Evolutionary conservation across 2,113 vertebrate genomes (phyloP).

Genomic region (Litocranius walleri): DNA sequence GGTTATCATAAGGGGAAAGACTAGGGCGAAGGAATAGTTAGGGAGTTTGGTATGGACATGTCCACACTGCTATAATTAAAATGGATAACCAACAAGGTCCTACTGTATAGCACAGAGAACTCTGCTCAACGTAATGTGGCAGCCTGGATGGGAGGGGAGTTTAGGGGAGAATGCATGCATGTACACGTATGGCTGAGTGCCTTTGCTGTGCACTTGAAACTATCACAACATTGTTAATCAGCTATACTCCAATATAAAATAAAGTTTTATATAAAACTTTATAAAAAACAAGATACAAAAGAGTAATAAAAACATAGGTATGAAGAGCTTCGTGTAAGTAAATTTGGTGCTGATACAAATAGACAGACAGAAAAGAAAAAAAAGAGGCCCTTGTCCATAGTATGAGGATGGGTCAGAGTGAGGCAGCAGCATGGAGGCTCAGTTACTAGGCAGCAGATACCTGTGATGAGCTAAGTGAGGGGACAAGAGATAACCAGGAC

Average conservation of each 20-base stretch:
- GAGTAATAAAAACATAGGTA: background rate
- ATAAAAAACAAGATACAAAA: background rate
- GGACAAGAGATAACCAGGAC: background rate
- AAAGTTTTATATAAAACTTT: background rate
- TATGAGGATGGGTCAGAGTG: background rate
- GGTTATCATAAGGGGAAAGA: background rate
- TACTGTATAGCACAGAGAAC: background rate
- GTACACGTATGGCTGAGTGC: background rate
- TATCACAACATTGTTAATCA: background rate
- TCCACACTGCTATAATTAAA: background rate
- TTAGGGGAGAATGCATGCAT: background rate
- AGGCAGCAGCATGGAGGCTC: background rate
- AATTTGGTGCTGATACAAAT: background rate
- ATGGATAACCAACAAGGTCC: background rate
- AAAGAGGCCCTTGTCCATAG: background rate
- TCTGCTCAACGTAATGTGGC: background rate
- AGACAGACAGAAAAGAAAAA: background rate
- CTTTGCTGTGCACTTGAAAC: background rate
- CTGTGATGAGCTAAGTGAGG: background rate
- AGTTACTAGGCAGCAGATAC: background rate
- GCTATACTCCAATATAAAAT: background rate
- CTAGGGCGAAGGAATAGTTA: background rate
- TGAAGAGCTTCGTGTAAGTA: background rate
- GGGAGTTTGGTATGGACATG: background rate
- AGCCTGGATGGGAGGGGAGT: background rate